Evolutionary conservation across 2,797 vertebrate species (phyloP), one percentile per base, ranked within the genome.

Genomic region (Hydrocynus forskahlii): DNA sequence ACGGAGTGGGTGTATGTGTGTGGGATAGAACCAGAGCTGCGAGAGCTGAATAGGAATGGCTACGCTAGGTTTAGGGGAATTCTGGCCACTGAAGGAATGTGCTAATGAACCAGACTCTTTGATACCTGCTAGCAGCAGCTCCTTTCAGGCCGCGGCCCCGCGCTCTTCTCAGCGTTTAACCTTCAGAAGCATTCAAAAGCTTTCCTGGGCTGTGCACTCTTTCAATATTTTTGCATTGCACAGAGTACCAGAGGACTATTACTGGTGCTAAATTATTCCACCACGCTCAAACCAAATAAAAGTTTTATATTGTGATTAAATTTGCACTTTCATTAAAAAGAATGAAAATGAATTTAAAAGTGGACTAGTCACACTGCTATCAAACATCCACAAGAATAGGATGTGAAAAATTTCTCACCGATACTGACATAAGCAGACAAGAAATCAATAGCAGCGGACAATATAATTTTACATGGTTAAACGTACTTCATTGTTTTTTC

Each of bases 71-170:
- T 45, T 70, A 62, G 66, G 45, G 73, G 35, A 70, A 70, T 76
- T 54, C 64, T 62, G 73, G 19, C 73, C 64, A 60, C 79, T 81
- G n/a, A 75, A 54, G 79, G 68, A 81, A 81, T 71, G 57, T 45
- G 48, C 43, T 70, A 68, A 70, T 71, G 80, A 81, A 81, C 59
- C 21, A 23, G 74, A 81, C 43, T 50, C 57, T 76, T 81, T 63
- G 67, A 55, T 81, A 76, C 73, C 66, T 76, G 80, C 80, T 74
- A 81, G 66, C 75, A 81, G 66, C 68, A 76, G 71, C 50, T 70
- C 57, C 17, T 54, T 81, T 81, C 50, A 70, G 57, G 16, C 57
- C 23, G 38, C 40, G 7, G 54, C 70, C 72, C 35, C 29, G 66
- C 19, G 29, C 73, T 62, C 35, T 68, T 71, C 63, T 21, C 55